Evolutionary conservation across 2,113 vertebrate species (phyloP), one percentile per base, ranked within the genome.

Genomic region (Crypturellus undulatus): DNA sequence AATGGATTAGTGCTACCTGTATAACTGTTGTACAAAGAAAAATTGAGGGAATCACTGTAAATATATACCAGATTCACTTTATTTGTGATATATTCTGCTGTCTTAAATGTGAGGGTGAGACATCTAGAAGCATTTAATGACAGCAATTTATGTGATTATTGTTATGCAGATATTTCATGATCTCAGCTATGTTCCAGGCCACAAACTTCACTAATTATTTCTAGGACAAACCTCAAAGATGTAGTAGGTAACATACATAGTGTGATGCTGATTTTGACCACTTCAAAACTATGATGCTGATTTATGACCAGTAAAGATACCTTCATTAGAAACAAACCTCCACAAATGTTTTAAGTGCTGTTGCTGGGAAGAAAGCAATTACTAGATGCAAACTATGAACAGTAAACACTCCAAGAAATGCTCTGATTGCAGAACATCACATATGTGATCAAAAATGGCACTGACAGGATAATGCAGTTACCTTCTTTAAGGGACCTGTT

Each of bases 401-500:
- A 12, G 54, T 32, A 63, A 87, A 52, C 21, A 34, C 65, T 16
- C 49, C 14, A 42, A 79, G 25, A 64, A 89, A 38, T 65, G 56
- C 65, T 93, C 42, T 69, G 65, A 88, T 28, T 87, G 87, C 79
- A 85, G 42, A 79, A 87, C 65, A 45, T 68, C 34, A 52, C 21
- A 26, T 25, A 24, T 0, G 3, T 40, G 62, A 78, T 75, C 43
- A 79, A 52, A 79, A 4, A 24, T 47, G 83, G 67, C 60, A 54
- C 34, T 62, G 85, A 17, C n/a, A 89, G 65, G 78, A 69, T 54
- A 87, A n/a, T 15, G 65, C 36, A 79, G 21, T 96, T 95, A 94
- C 83, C 87, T 93, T 94, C 56, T 79, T 67, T 24, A 34, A 69
- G 85, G 89, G 96, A 96, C 36, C 18, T 36, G 78, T 97, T 97